Base-by-base conservation (phyloP, 2,113 vertebrate genomes). In the Campylorhamphus procurvoides region DNA sequence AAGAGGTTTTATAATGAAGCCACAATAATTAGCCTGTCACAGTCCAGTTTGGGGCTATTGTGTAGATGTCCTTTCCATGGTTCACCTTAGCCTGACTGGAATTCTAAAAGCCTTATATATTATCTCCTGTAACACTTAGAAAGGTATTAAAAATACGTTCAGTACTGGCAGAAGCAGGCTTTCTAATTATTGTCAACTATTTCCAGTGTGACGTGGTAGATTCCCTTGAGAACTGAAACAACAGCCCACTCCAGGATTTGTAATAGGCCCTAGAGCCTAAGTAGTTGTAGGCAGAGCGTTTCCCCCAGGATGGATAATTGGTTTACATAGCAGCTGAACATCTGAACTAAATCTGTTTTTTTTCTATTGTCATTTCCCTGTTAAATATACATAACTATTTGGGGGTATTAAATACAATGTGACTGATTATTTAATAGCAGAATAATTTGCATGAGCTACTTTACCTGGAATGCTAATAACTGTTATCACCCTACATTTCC, bases 1-100 rank as follows among this genome's bases (percentile, higher is more conserved):
- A 98, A 99, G 98, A 98, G 98, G 98, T 98, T 99, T 99, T 98
- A 99, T 99, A 99, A 99, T 98, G 98, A 98, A 98, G 98, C 97
- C 98, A 98, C 98, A 98, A 98, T 99, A 99, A 99, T 99, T 99
- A 99, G 98, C 98, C 98, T 98, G 99, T 99, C 99, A 99, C 97
- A 98, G 98, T 99, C 99, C 98, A 98, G 99, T 99, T 99, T 99
- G 98, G 97, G 98, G 98, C 98, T 99, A 99, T 99, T 99, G 99
- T 99, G 98, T 98, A 95, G 98, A 97, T 98, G 98, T 99, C 98
- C 98, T 98, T 99, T 99, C 98, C 97, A 94, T 98, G 95, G 97
- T 97, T 98, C 98, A 98, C 98, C 97, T 98, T 98, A 98, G 97
- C 98, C 98, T 98, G 98, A 98, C 97, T 98, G 98, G 99, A 98